phyloP scores from a whole-genome alignment of 2,888 invertebrate species.

The Pelosia muscerda region DNA sequence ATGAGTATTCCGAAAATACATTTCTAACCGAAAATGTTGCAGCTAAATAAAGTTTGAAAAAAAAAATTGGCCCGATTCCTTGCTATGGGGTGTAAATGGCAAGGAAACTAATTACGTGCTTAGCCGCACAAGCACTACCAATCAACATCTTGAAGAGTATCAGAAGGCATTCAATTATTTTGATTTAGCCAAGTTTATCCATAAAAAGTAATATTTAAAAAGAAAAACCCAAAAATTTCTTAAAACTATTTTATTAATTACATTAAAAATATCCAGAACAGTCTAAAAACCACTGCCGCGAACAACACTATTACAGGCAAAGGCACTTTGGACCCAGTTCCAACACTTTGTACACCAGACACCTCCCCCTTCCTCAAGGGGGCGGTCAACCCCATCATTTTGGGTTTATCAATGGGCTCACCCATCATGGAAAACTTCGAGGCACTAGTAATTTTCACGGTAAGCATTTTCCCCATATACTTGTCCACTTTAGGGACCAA shows the following conservation, averaged over 20 bases:
- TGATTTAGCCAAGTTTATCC: too few species aligned
- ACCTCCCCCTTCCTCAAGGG: constrained; percentile 86
- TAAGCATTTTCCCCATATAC: constrained; percentile 93
- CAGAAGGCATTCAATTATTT: too few species aligned
- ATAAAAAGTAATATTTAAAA: too few species aligned
- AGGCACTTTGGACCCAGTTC: constrained; percentile 60
- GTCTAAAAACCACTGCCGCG: constrained; percentile 74
- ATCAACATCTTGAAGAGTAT: too few species aligned
- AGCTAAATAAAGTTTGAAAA: too few species aligned
- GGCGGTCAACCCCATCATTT: constrained; percentile 83
- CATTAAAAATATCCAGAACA: constrained; percentile 67
- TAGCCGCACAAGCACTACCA: too few species aligned
- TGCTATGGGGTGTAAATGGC: too few species aligned
- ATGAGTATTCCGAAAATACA: too few species aligned
- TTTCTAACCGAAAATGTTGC: too few species aligned
- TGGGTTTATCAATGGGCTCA: constrained; percentile 87
- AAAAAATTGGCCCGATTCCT: too few species aligned
- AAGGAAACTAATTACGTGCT: too few species aligned
- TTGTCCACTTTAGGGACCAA: constrained; percentile 92
- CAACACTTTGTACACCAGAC: constrained; percentile 76
- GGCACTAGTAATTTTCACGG: constrained; percentile 90
- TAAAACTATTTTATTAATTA: constrained; percentile 32
- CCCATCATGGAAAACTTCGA: constrained; percentile 94
- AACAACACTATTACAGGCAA: constrained; percentile 71
- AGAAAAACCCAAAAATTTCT: constrained; percentile 42